Percentiles rank a stretch among this genome's conserved stretches.
Conservation (phyloP, 2,797 vertebrate species). For the Sebastes minor region DNA sequence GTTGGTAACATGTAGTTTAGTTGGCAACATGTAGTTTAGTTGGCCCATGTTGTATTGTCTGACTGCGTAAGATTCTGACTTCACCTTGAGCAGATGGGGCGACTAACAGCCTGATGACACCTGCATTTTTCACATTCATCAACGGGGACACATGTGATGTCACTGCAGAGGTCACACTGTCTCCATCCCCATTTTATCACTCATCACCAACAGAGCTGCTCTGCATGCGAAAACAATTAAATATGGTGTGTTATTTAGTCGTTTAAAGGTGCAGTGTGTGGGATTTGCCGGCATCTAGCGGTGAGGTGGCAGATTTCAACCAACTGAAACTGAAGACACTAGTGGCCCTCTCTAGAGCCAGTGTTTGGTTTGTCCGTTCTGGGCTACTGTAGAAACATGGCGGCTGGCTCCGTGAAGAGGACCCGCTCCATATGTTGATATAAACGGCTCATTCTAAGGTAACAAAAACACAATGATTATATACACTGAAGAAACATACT, state of each 20-base stretch:
- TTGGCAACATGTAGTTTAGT: background rate
- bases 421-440: too few species aligned
- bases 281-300: too few species aligned
- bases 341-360: too few species aligned
- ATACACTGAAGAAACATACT: too few species aligned
- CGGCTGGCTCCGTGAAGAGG: too few species aligned
- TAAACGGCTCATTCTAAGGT: too few species aligned
- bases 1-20: background rate
- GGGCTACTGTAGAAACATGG: too few species aligned
- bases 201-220: background rate
- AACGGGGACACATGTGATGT: constrained; percentile 9
- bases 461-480: too few species aligned
- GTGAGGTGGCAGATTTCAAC: too few species aligned
- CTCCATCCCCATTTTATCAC: constrained; percentile 3
- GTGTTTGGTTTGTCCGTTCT: too few species aligned
- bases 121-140: constrained; percentile 57
- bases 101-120: background rate
- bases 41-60: background rate
- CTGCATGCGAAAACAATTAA: background rate
- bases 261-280: background rate
- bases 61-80: background rate
- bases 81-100: constrained; percentile 7
- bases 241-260: background rate
- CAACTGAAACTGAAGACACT: too few species aligned
- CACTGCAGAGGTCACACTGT: background rate